These are phyloP conservation scores for Thomomys bottae DNA, from an alignment of 2,113 vertebrate genomes.

Conservation along the genomic window DNA sequence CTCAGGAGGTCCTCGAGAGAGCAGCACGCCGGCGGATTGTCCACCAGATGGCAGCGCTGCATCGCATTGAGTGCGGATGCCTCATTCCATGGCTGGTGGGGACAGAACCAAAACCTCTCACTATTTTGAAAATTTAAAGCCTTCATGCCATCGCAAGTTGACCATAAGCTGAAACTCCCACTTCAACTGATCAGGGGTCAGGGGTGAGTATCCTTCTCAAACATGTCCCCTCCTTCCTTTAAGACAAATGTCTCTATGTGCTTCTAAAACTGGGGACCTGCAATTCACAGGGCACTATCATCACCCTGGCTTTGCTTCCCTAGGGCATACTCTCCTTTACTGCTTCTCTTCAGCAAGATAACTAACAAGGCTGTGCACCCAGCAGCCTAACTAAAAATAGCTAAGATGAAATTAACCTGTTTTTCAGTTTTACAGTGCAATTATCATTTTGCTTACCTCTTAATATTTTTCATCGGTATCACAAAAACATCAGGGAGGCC, in stretches of 20 bases:
- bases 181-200: neutral
- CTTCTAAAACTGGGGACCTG: neutral
- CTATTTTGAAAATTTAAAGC: neutral
- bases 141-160: neutral
- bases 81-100: neutral
- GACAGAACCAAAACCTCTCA: neutral
- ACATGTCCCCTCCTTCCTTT: neutral
- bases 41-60: constrained; percentile 75
- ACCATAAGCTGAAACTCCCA: constrained; percentile 38
- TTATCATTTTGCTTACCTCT: neutral
- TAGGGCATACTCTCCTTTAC: too few relatives aligned
- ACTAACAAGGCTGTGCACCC: neutral
- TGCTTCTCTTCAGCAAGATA: neutral
- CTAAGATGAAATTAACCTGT: neutral
- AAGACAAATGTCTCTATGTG: neutral
- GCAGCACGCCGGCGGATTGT: neutral
- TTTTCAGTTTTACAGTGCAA: neutral
- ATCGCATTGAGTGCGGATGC: neutral
- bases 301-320: neutral
- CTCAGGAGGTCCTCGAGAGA: neutral
- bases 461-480: neutral
- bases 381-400: neutral
- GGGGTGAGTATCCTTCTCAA: too few relatives aligned
- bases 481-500: constrained; percentile 2
- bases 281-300: neutral